Conservation (phyloP, 1,140 invertebrate genomes). For the Gerris buenoi region DNA sequence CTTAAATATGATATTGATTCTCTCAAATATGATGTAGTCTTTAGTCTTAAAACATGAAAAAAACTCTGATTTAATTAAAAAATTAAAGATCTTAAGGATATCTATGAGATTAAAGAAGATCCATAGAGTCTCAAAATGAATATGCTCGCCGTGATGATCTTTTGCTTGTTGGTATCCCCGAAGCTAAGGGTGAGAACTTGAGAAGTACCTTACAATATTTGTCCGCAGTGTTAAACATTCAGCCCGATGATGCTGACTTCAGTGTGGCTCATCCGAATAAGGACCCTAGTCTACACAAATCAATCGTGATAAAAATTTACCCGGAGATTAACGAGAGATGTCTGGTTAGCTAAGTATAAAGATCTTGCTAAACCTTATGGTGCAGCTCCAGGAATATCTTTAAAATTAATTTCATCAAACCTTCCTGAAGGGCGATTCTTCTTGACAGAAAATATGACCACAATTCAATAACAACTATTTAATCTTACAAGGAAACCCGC, state of each 20-base stretch:
- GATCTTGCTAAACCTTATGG: not conserved
- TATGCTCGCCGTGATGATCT: not conserved
- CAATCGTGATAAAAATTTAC: not conserved
- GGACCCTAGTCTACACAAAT: not conserved
- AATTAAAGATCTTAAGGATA: not conserved
- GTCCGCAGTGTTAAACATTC: not conserved
- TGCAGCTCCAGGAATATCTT: not conserved
- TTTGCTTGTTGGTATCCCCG: not conserved
- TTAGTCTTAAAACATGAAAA: too few relatives aligned
- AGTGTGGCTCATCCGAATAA: not conserved
- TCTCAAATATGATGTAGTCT: too few relatives aligned
- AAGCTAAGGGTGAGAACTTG: not conserved
- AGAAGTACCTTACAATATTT: not conserved
- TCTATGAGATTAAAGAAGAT: too few relatives aligned
- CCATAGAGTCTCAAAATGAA: not conserved
- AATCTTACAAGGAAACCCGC: not conserved
- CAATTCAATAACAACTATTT: not conserved
- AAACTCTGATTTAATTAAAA: too few relatives aligned
- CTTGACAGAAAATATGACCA: not conserved
- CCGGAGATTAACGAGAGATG: not conserved
- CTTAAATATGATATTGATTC: too few relatives aligned
- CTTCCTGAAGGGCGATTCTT: not conserved
- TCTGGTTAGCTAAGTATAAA: not conserved
- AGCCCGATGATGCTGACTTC: not conserved
- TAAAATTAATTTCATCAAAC: not conserved